Evolutionary conservation across 2,113 vertebrate species (phyloP), one percentile per base, ranked within the genome.

Genomic region (Phodopus roborovskii): DNA sequence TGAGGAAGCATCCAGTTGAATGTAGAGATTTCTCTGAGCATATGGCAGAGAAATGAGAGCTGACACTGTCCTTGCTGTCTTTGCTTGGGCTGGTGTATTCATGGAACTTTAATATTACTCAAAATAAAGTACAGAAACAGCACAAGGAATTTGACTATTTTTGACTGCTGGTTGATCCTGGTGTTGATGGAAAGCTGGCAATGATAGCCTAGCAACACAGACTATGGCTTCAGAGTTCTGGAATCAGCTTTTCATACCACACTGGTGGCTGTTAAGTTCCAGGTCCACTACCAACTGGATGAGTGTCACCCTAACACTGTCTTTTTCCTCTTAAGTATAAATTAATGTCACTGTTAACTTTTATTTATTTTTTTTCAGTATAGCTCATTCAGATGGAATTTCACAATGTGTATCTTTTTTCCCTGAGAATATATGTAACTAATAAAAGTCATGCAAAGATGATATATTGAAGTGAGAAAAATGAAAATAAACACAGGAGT

Each of bases 41-140:
- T 91, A 91, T 82, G 91, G 91, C 56, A 81, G 74, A 92, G 73
- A 94, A 68, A 81, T 77, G 77, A 96, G 86, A 94, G 81, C 60
- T 77, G 77, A 95, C 1, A 6, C 68, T 94, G 70, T 42, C 71
- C 36, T 93, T 45, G 5, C 64, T 96, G 91, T 60, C 22, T 95
- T 91, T 95, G 82, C 66, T 89, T 91, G n/a, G 75, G 77, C 45
- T 91, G 94, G 56, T 60, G 58, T 75, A 97, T 96, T 97, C 92
- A 89, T 95, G 86, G 71, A 96, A 95, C 33, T 88, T 96, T 94
- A 96, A 92, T 96, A 96, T 95, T 88, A 53, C 86, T 95, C 77
- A 97, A 95, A 97, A 97, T 94, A 95, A 96, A 95, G 42, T 77
- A 84, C 50, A 94, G 56, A 96, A 96, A 88, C 68, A 94, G 86